A percentile compares a stretch with the other conserved stretches of the same genome.
Conservation (phyloP, 1,140 invertebrate species). For the Drosophila arawakana region DNA sequence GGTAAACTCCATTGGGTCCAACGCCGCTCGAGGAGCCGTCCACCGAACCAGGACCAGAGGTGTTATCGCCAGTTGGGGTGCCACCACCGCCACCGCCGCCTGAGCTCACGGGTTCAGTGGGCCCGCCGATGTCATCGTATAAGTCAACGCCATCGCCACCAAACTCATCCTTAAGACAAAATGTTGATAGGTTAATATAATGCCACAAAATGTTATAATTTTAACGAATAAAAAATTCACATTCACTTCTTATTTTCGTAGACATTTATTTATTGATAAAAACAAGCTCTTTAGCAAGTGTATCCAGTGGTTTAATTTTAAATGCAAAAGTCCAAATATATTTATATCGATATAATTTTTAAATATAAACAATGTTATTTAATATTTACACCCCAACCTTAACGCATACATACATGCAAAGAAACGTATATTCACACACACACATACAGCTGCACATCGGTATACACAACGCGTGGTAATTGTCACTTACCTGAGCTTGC, state of each 20-base stretch:
- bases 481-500: constrained; percentile 87
- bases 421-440: not conserved
- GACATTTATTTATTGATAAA: too few relatives aligned
- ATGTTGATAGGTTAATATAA: not conserved
- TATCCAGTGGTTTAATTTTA: too few relatives aligned
- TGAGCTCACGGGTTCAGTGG: constrained; percentile 86
- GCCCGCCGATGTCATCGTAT: constrained; percentile 97
- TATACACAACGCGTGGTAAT: constrained; percentile 21
- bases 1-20: constrained; percentile 87
- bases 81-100: constrained; percentile 85
- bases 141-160: constrained; percentile 94
- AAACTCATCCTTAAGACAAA: constrained; percentile 90
- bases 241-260: too few relatives aligned
- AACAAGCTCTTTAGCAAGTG: too few relatives aligned
- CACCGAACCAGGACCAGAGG: constrained; percentile 60
- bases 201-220: not conserved
- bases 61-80: constrained; percentile 72
- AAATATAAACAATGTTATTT: constrained; percentile 38
- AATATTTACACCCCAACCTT: constrained; percentile 8
- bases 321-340: not conserved
- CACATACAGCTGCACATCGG: constrained; percentile 37
- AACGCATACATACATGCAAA: constrained; percentile 7
- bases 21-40: constrained; percentile 51
- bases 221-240: too few relatives aligned
- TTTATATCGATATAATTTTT: constrained; percentile 15